Evolutionary conservation across 2,888 invertebrate species (phyloP), one percentile per base, ranked within the genome.

Genomic region (Pilophorus perplexus): DNA sequence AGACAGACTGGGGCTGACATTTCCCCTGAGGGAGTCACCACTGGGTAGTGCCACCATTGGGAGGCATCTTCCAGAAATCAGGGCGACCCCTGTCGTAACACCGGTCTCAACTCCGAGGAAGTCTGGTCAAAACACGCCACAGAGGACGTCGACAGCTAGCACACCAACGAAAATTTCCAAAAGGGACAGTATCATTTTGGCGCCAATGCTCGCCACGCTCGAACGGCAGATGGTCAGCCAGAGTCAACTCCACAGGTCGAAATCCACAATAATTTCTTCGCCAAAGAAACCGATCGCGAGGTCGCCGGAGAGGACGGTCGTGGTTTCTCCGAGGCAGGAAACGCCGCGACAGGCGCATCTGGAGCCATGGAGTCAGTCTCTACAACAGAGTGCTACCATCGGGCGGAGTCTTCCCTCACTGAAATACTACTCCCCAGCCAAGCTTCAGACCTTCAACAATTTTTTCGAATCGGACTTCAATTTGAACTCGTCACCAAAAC

Each of bases 191-290:
- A 59, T 65, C 23, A 67, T 69, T 44, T 57, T 69, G 55, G 69
- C 69, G 1, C 69, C 69, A 2, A 69, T 69, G 69, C 64, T 69
- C 28, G 69, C 69, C 3, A 64, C 67, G 16, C 64, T 67, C 5
- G 67, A 69, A 25, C 46, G 67, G 2, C 66, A 67, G 14, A 59
- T 46, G 38, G 50, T 60, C 28, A 50, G 37, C 27, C 37, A 64
- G 48, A 18, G 38, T 2, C 44, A 42, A 3, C 64, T 64, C 5
- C 64, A 64, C 23, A 6, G 64, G 64, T 66, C 66, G 12, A 55
- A 52, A 40, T 66, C 66, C n/a, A 59, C 66, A 10, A 66, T 66
- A 5, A 14, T 66, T n/a, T 66, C 66, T n/a, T 57, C 66, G 2
- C 66, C 66, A 5, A 66, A 66, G 25, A 55, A 59, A 18, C 66